A percentile compares a stretch with the other conserved stretches of the same genome.
phyloP scores from a whole-genome alignment of 2,113 vertebrate genomes.

The Coreoperca whiteheadi region DNA sequence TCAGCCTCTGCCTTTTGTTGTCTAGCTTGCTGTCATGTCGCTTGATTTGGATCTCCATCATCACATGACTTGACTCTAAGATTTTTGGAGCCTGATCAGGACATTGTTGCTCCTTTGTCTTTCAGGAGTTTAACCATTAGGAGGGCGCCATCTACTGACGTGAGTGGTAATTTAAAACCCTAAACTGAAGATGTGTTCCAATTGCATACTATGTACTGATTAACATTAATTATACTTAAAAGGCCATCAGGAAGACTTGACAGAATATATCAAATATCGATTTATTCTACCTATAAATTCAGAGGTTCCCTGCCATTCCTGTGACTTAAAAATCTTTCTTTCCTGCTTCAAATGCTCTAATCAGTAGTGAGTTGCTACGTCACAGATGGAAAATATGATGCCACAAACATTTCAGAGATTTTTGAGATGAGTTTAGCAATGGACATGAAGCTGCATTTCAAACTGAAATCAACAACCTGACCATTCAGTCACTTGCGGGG shows the following conservation, averaged over 20 bases:
- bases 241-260: no score
- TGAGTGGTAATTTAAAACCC: conserved; percentile 51
- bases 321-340: neutral
- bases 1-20: conserved; percentile 31
- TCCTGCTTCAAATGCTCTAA: neutral
- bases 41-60: neutral
- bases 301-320: neutral
- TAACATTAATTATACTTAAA: neutral
- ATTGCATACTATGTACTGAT: neutral
- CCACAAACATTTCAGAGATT: neutral
- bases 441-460: no score
- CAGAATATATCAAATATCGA: neutral
- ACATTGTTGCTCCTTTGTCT: conserved; percentile 42
- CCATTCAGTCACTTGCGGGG: neutral
- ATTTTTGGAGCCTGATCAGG: neutral
- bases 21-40: conserved; percentile 31
- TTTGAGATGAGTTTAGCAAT: no score
- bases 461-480: no score
- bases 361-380: neutral
- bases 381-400: neutral
- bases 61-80: neutral
- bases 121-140: conserved; percentile 83
- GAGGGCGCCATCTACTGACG: conserved; percentile 79
- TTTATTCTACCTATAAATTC: neutral
- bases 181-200: neutral